phyloP scores from a whole-genome alignment of 92 coral and sea anemone species.

The Palythoa heliodiscus region DNA sequence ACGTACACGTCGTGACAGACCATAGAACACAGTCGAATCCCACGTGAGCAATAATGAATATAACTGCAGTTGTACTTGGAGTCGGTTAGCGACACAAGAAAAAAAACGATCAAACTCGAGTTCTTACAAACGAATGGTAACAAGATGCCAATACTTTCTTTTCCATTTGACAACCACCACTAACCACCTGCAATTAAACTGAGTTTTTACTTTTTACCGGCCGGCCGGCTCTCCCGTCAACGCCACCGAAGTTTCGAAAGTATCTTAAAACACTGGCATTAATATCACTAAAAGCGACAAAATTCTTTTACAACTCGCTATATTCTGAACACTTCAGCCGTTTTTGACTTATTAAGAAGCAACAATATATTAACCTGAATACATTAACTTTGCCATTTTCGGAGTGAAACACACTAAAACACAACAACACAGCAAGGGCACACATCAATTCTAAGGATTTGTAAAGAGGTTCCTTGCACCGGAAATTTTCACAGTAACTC shows the following conservation, averaged over 20 bases:
- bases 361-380: background rate
- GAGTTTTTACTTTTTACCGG: background rate
- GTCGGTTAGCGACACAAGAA: background rate
- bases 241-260: background rate
- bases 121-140: constrained; percentile 3
- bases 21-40: background rate
- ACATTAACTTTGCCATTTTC: constrained; percentile 34
- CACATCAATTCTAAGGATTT: background rate
- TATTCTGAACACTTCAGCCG: background rate
- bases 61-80: background rate
- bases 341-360: background rate
- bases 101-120: background rate
- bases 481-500: constrained; percentile 3
- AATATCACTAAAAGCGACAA: background rate
- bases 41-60: background rate
- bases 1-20: background rate
- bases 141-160: constrained; percentile 6
- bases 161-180: constrained; percentile 29
- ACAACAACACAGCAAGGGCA: constrained; percentile 20
- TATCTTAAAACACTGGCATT: background rate
- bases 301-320: background rate
- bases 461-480: constrained; percentile 7
- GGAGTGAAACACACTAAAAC: constrained; percentile 11
- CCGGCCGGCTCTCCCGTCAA: background rate
- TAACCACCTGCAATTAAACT: constrained; percentile 22